These are phyloP conservation scores for Drosophila busckii DNA, from an alignment of 1,140 invertebrate genomes.

Conservation along the genomic window DNA sequence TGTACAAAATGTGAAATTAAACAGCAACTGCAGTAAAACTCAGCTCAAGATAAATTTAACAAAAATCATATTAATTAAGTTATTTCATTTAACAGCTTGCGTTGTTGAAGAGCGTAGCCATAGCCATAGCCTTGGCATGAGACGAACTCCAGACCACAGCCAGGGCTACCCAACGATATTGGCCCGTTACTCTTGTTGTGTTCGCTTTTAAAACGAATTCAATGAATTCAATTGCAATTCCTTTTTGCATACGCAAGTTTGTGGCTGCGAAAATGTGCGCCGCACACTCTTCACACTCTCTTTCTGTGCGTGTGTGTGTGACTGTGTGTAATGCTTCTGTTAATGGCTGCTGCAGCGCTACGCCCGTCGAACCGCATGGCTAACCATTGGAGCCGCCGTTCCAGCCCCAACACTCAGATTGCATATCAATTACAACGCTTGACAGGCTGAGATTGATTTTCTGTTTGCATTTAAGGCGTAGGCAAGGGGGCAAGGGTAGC, in stretches of 20 bases:
- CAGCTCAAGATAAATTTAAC: too few relatives aligned
- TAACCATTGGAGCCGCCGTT: neutral
- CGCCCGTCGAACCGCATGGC: neutral
- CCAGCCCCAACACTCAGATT: conserved; percentile 19
- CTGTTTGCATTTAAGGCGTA: conserved; percentile 31
- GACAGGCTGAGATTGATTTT: conserved; percentile 44
- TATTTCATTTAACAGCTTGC: too few relatives aligned
- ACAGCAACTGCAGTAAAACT: too few relatives aligned
- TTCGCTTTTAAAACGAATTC: conserved; percentile 72
- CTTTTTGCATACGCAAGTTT: conserved; percentile 70
- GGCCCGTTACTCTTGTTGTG: conserved; percentile 36
- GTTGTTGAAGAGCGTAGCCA: too few relatives aligned
- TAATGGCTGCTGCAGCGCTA: conserved; percentile 17
- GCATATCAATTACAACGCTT: conserved; percentile 39
- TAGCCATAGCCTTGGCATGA: too few relatives aligned
- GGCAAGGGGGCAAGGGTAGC: too few relatives aligned
- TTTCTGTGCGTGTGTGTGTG: neutral
- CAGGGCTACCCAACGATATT: too few relatives aligned
- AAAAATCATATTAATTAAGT: too few relatives aligned
- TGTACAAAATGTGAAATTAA: neutral
- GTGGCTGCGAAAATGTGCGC: conserved; percentile 47
- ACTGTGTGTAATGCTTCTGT: conserved; percentile 26
- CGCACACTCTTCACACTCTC: conserved; percentile 4
- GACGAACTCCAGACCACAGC: too few relatives aligned
- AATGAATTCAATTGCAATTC: conserved; percentile 70